phyloP scores from a whole-genome alignment of 2,888 invertebrate genomes.

The Neoitamus cyanurus region DNA sequence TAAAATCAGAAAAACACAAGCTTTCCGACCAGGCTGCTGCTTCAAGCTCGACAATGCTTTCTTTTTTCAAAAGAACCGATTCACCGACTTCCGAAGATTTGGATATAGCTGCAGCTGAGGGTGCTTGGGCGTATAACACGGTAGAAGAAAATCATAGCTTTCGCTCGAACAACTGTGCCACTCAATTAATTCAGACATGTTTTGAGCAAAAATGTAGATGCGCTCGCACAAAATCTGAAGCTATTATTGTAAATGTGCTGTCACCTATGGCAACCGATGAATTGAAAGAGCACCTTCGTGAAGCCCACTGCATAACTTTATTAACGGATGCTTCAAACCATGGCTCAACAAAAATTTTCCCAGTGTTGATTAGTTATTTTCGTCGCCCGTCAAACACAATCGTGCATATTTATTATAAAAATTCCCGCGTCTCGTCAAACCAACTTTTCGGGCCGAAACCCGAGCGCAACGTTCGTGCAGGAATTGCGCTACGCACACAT shows the following conservation, averaged over 20 bases:
- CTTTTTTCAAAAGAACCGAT: conserved; percentile 52
- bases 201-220: conserved; percentile 52
- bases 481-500: too few species aligned
- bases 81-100: conserved; percentile 52
- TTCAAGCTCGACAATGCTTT: conserved; percentile 48
- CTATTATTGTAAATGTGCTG: conserved; percentile 50
- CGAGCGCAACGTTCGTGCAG: too few species aligned
- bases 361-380: conserved; percentile 27
- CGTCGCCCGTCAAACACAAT: conserved; percentile 26
- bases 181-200: conserved; percentile 52
- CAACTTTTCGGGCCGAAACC: too few species aligned
- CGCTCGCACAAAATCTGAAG: conserved; percentile 53
- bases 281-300: conserved; percentile 52
- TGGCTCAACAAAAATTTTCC: conserved; percentile 33
- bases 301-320: conserved; percentile 51
- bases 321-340: conserved; percentile 47
- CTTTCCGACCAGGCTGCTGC: conserved; percentile 50
- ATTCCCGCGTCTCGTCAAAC: too few species aligned
- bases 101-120: conserved; percentile 51
- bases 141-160: conserved; percentile 52
- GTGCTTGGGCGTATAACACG: conserved; percentile 48
- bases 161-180: conserved; percentile 52
- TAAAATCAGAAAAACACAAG: conserved; percentile 54
- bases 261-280: conserved; percentile 50
- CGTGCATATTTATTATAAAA: too few species aligned